Conservation (phyloP, 2,797 vertebrate species). For the Acipenser oxyrinchus region DNA sequence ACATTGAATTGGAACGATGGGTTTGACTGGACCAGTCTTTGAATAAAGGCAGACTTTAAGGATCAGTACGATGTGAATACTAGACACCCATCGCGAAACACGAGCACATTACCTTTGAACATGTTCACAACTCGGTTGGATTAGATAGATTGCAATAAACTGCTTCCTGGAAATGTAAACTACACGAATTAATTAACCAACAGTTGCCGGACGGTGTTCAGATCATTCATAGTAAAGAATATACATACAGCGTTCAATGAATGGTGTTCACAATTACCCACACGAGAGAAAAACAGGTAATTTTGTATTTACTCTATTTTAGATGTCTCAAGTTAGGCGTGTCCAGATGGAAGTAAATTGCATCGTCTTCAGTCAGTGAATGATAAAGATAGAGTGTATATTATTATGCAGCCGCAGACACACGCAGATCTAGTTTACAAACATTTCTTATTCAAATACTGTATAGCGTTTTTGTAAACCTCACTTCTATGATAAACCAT, state of each 20-base stretch:
- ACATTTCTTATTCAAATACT: no score
- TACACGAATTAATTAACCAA: conserved; percentile 35
- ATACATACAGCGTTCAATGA: conserved; percentile 1
- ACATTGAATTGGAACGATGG: background rate
- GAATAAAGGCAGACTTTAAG: background rate
- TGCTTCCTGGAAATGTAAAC: conserved; percentile 40
- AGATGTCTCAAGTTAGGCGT: no score
- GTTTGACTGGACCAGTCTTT: conserved; percentile 8
- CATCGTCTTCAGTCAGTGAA: no score
- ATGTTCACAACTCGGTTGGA: conserved; percentile 26
- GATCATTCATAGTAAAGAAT: conserved; percentile 2
- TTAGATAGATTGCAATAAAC: background rate
- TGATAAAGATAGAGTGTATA: no score
- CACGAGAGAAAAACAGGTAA: conserved; percentile 8
- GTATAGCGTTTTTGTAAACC: no score
- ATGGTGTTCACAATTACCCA: background rate
- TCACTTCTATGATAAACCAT: no score
- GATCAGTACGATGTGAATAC: no score
- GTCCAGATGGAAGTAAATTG: no score
- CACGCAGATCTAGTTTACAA: no score
- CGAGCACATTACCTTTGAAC: conserved; percentile 27
- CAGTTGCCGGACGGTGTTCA: conserved; percentile 39
- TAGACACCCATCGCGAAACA: background rate
- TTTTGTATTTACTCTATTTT: background rate
- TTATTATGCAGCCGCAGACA: no score